These are phyloP conservation scores for Atherinomorus stipes DNA, from an alignment of 2,113 vertebrate species.

Conservation along the genomic window DNA sequence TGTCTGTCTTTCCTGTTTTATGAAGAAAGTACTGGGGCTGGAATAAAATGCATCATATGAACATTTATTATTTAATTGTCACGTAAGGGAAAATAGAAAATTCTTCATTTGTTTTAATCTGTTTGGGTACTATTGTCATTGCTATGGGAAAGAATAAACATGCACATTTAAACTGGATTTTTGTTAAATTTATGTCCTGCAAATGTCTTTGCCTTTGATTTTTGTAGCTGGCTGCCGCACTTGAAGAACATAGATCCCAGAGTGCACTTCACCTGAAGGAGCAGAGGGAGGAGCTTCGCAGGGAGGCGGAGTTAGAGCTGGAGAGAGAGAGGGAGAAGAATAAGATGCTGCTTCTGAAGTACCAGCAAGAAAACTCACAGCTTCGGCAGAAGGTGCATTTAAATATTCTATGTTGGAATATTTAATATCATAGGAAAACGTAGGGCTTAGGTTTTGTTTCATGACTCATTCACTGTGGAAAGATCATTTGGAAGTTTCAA, in stretches of 20 bases:
- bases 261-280: conserved; percentile 77
- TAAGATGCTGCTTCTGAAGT: conserved; percentile 82
- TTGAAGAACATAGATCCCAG: conserved; percentile 78
- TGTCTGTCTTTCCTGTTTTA: conserved; percentile 59
- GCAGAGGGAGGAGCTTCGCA: conserved; percentile 77
- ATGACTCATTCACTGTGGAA: conserved; percentile 1
- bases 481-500: conserved; percentile 5
- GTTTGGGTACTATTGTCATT: background rate
- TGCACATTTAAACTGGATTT: background rate
- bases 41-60: conserved; percentile 19
- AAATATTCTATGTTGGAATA: background rate
- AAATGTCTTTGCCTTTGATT: conserved; percentile 10
- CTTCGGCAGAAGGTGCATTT: conserved; percentile 83
- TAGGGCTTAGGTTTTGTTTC: conserved; percentile 1
- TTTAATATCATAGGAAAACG: background rate
- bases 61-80: too few species aligned
- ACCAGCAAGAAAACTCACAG: conserved; percentile 79
- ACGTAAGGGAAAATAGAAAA: too few species aligned
- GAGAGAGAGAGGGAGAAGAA: conserved; percentile 86
- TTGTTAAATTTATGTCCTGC: background rate
- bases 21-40: too few species aligned
- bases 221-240: conserved; percentile 80
- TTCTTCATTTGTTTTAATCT: background rate
- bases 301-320: conserved; percentile 83
- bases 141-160: conserved; percentile 12